A percentile compares a stretch with the other conserved stretches of the same genome.
These are phyloP conservation scores for Ceyx melanurus DNA, from an alignment of 2,113 vertebrate genomes.

Conservation along the genomic window DNA sequence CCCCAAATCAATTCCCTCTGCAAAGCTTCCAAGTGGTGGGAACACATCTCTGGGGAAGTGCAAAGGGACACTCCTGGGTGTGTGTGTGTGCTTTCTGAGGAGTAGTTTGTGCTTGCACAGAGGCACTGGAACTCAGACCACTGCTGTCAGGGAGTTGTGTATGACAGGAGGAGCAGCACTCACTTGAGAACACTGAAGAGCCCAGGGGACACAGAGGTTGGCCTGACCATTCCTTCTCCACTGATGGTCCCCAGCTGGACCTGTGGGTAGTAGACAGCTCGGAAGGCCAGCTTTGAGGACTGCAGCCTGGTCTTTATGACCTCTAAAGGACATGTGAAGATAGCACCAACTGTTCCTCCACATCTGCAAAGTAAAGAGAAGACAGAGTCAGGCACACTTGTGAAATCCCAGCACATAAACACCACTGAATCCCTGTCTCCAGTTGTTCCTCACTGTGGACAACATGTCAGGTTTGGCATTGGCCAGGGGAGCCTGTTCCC, in stretches of 20 bases:
- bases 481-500: background rate
- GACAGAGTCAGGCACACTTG: background rate
- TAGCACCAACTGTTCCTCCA: constrained; percentile 94
- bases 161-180: constrained; percentile 44
- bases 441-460: fast-evolving
- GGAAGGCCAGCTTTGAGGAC: constrained; percentile 88
- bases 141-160: background rate
- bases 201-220: constrained; percentile 84
- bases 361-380: constrained; percentile 78
- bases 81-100: background rate
- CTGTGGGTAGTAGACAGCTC: constrained; percentile 87
- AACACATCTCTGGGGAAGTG: background rate
- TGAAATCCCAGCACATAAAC: background rate
- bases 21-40: background rate
- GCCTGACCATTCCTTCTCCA: constrained; percentile 88
- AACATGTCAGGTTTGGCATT: background rate
- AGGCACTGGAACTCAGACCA: background rate
- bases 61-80: background rate
- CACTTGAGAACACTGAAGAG: constrained; percentile 91
- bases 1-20: background rate
- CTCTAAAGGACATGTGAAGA: constrained; percentile 93
- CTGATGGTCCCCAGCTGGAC: constrained; percentile 92
- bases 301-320: constrained; percentile 95
- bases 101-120: background rate
- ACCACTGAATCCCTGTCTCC: background rate